phyloP scores from a whole-genome alignment of 2,797 vertebrate species.

The Pygocentrus nattereri region DNA sequence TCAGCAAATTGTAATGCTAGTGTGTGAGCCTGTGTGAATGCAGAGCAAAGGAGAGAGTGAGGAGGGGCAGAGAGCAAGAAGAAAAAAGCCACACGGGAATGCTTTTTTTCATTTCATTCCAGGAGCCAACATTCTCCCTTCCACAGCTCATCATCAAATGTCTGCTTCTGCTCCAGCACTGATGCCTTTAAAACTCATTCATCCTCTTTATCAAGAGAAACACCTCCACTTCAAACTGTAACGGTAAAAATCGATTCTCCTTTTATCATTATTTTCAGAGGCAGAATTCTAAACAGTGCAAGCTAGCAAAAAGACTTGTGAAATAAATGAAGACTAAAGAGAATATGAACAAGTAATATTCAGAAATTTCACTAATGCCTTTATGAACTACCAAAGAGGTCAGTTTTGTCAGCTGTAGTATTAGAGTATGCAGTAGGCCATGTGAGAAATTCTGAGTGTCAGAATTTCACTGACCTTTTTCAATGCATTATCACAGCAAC shows the following conservation, averaged over 20 bases:
- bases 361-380: conserved; percentile 38
- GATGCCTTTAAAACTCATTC: conserved; percentile 64
- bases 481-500: conserved; percentile 40
- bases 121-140: conserved; percentile 21
- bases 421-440: background rate
- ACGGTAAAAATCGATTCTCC: conserved; percentile 71
- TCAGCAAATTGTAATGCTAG: conserved; percentile 20
- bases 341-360: conserved; percentile 12
- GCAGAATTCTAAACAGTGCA: conserved; percentile 68
- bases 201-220: conserved; percentile 59
- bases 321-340: background rate
- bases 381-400: conserved; percentile 49
- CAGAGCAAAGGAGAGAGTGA: background rate
- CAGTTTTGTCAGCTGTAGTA: background rate
- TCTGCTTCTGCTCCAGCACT: conserved; percentile 5
- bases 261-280: conserved; percentile 67
- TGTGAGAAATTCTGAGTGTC: background rate
- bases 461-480: conserved; percentile 41
- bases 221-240: conserved; percentile 56
- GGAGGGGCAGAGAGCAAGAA: background rate
- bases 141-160: conserved; percentile 21
- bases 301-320: conserved; percentile 26
- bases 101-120: conserved; percentile 21
- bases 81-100: conserved; percentile 11
- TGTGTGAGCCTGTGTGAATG: background rate